These are phyloP conservation scores for Holocentrus rufus DNA, from an alignment of 2,797 vertebrate genomes.

Conservation along the genomic window DNA sequence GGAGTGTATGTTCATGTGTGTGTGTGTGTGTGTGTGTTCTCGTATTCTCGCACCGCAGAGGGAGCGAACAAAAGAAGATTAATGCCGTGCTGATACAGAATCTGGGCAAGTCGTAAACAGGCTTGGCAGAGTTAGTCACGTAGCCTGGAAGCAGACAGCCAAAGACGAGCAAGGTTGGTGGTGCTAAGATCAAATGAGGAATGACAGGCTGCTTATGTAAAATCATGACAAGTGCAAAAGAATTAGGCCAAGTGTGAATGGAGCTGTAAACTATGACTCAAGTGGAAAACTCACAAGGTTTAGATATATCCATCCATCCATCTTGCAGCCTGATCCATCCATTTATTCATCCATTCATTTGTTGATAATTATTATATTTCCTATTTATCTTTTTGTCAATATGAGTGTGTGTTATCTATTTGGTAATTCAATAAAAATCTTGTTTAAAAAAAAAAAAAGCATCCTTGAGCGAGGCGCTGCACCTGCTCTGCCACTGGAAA, in stretches of 20 bases:
- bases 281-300: too few species aligned
- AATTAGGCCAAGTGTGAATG: neutral
- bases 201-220: conserved; percentile 50
- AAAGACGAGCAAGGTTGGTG: conserved; percentile 39
- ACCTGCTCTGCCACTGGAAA: neutral
- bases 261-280: conserved; percentile 11
- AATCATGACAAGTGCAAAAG: conserved; percentile 44
- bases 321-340: too few species aligned
- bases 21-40: neutral
- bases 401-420: too few species aligned
- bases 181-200: conserved; percentile 37
- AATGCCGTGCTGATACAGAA: conserved; percentile 39
- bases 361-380: too few species aligned
- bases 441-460: too few species aligned
- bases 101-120: conserved; percentile 41
- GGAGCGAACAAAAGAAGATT: conserved; percentile 38
- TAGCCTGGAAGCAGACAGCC: conserved; percentile 48
- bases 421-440: too few species aligned
- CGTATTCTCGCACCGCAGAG: too few species aligned
- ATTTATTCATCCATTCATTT: too few species aligned
- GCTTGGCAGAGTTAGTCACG: conserved; percentile 45
- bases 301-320: too few species aligned
- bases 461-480: too few species aligned
- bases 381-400: too few species aligned
- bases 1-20: neutral